Conservation (phyloP, 1,140 invertebrate species). For the Drosophila neocordata region DNA sequence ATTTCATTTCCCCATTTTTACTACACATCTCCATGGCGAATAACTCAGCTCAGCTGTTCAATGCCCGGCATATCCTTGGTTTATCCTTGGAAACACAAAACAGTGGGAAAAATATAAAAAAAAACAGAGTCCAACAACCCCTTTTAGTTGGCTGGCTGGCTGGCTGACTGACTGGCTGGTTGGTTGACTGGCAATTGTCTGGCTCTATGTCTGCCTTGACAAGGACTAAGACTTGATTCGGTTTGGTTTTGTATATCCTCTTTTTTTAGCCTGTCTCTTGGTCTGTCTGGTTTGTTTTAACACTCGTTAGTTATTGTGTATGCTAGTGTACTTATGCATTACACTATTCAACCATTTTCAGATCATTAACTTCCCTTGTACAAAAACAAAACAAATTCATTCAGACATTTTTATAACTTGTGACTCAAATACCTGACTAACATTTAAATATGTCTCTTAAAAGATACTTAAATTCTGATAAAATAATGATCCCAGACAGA, state of each 20-base stretch:
- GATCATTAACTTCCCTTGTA: background rate
- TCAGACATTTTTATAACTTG: no score
- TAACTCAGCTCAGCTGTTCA: slow-evolving; percentile 63
- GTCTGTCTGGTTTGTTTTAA: slow-evolving; percentile 4
- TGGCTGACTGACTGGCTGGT: slow-evolving; percentile 6
- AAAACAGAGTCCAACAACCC: slow-evolving; percentile 67
- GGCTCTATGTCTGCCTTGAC: slow-evolving; percentile 56
- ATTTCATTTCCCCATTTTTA: slow-evolving; percentile 71
- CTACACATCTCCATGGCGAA: slow-evolving; percentile 35
- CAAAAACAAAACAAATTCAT: no score
- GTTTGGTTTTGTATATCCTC: slow-evolving; percentile 39
- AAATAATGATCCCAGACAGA: no score
- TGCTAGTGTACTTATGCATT: background rate
- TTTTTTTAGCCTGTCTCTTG: slow-evolving; percentile 28
- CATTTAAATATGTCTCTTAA: no score
- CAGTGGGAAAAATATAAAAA: background rate
- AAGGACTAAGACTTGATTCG: slow-evolving; percentile 38
- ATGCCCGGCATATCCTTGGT: slow-evolving; percentile 38
- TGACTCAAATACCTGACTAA: no score
- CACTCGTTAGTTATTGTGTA: background rate
- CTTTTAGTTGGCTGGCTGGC: slow-evolving; percentile 54
- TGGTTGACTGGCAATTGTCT: slow-evolving; percentile 39
- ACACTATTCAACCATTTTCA: background rate
- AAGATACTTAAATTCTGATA: no score
- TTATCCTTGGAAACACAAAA: slow-evolving; percentile 35